These are phyloP conservation scores for Cichladusa arquata DNA, from an alignment of 2,113 vertebrate species.

Conservation along the genomic window DNA sequence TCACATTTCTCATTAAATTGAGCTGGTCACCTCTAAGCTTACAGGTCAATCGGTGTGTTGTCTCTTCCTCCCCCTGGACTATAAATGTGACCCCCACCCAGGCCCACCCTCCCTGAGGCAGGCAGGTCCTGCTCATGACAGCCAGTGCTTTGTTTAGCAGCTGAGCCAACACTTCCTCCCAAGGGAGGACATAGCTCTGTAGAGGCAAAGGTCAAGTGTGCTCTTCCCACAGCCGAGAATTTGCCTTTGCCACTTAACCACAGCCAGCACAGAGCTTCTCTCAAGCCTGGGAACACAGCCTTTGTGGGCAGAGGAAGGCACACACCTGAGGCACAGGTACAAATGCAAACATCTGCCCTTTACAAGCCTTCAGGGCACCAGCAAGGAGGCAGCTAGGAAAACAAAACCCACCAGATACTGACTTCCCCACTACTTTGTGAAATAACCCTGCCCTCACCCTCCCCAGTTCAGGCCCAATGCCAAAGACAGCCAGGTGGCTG, in stretches of 20 bases:
- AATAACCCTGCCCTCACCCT: background rate
- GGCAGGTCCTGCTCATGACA: slow-evolving; percentile 5
- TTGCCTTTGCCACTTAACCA: slow-evolving; percentile 31
- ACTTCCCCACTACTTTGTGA: background rate
- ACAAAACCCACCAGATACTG: background rate
- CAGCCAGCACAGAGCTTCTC: background rate
- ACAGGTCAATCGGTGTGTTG: background rate
- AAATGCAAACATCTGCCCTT: background rate
- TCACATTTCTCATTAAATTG: slow-evolving; percentile 6
- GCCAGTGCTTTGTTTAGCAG: background rate
- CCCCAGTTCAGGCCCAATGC: background rate
- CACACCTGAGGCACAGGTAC: background rate
- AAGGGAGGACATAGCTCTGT: background rate
- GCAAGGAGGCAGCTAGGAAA: background rate
- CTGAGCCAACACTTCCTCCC: slow-evolving; percentile 56
- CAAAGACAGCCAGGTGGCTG: background rate
- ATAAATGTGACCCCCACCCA: background rate
- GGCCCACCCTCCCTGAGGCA: background rate
- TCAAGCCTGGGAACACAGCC: rapidly evolving
- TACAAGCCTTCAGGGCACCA: background rate
- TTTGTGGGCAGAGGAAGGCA: background rate
- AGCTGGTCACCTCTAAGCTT: background rate
- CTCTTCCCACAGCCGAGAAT: slow-evolving; percentile 57
- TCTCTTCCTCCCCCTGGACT: background rate
- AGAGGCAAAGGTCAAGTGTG: slow-evolving; percentile 60